Percentiles rank a stretch among this genome's conserved stretches.
Conservation (phyloP, 2,113 vertebrate species). For the Isichthys henryi region DNA sequence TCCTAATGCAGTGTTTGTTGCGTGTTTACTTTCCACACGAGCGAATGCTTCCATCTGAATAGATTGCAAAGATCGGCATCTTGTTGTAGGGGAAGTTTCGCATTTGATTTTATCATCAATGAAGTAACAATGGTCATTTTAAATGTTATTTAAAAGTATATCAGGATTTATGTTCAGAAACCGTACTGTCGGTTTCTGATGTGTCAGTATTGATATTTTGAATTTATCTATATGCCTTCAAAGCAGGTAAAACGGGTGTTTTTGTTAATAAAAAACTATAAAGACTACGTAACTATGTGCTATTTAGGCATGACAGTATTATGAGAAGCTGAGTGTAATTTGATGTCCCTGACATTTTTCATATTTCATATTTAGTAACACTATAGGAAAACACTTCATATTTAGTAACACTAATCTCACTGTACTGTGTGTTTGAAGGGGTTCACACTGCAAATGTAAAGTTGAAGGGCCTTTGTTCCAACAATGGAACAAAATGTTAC, state of each 20-base stretch:
- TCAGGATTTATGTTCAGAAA: too few species aligned
- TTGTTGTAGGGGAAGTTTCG: not conserved
- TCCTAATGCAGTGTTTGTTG: too few species aligned
- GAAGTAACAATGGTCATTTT: not conserved
- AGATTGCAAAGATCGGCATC: too few species aligned
- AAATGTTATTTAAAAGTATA: not conserved
- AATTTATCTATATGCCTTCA: not conserved
- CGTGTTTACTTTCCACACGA: too few species aligned
- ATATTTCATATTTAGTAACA: too few species aligned
- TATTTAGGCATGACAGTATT: not conserved
- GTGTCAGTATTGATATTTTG: not conserved
- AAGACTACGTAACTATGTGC: too few species aligned
- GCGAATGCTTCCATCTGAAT: too few species aligned
- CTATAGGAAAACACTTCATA: not conserved
- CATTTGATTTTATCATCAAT: not conserved
- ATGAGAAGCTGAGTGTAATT: not conserved
- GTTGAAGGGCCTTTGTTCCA: not conserved
- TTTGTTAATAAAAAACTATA: not conserved
- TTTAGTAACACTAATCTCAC: not conserved
- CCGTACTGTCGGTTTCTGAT: too few species aligned
- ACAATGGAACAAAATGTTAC: not conserved
- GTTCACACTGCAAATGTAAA: not conserved
- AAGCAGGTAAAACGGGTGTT: not conserved
- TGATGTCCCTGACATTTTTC: not conserved
- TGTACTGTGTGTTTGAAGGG: slow-evolving; percentile 3